phyloP scores from a whole-genome alignment of 1,140 invertebrate genomes.

The Acyrthosiphon pisum region DNA sequence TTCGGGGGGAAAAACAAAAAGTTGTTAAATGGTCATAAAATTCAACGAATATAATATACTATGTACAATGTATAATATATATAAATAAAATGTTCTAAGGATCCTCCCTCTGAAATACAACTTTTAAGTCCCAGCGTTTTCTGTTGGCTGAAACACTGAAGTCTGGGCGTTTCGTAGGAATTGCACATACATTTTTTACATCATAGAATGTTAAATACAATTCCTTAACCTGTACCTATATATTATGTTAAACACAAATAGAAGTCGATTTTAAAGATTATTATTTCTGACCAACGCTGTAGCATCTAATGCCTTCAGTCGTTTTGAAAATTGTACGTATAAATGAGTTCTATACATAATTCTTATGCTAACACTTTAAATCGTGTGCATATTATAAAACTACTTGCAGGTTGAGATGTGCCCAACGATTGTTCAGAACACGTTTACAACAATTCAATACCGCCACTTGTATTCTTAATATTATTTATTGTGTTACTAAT shows the following conservation, averaged over 20 bases:
- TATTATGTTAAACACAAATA: background rate
- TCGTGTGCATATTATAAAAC: background rate
- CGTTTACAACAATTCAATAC: too few species aligned
- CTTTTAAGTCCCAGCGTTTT: background rate
- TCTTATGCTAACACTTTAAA: background rate
- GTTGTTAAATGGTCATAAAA: constrained; percentile 50
- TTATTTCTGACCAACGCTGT: background rate
- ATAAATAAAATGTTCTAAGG: background rate
- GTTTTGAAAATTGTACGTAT: background rate
- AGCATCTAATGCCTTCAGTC: background rate
- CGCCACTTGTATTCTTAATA: too few species aligned
- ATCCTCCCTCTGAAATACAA: constrained; percentile 19
- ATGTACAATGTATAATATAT: background rate
- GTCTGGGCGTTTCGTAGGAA: background rate
- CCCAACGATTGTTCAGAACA: too few species aligned
- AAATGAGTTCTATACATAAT: background rate
- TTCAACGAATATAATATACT: constrained; percentile 8
- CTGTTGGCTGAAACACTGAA: background rate
- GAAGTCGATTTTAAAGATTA: background rate
- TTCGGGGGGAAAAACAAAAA: background rate
- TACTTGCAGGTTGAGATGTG: too few species aligned
- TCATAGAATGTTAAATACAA: background rate
- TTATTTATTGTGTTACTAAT: too few species aligned
- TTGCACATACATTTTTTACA: background rate
- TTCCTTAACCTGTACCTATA: background rate